A percentile compares a stretch with the other conserved stretches of the same genome.
phyloP scores from a whole-genome alignment of 2,113 vertebrate genomes.

The Erythrolamprus reginae region DNA sequence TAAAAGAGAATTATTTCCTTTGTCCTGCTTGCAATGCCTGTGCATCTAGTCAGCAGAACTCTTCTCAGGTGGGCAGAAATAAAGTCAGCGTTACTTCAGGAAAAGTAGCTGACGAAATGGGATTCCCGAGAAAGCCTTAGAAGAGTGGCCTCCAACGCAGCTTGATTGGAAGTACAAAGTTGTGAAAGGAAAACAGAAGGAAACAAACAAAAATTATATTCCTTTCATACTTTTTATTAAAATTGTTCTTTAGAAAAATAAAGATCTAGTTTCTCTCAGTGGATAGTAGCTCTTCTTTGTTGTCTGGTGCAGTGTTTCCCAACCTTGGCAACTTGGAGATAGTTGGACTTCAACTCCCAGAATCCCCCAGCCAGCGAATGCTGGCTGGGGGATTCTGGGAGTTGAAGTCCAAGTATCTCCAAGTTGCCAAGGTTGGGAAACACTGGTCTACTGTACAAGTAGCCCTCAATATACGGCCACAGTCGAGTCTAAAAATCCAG shows the following conservation, averaged over 20 bases:
- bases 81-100: background rate
- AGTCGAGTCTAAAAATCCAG: too few species aligned
- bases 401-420: too few species aligned
- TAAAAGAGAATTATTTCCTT: background rate
- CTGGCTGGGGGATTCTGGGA: too few species aligned
- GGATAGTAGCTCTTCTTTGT: background rate
- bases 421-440: too few species aligned
- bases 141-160: background rate
- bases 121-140: background rate
- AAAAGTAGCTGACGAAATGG: background rate
- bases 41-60: background rate
- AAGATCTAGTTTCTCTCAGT: background rate
- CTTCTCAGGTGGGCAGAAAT: background rate
- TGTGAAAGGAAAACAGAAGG: background rate
- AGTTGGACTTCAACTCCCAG: too few species aligned
- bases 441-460: too few species aligned
- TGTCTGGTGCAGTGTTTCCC: too few species aligned
- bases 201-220: background rate
- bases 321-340: too few species aligned
- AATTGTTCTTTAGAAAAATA: background rate
- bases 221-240: background rate
- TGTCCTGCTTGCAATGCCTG: background rate
- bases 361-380: too few species aligned
- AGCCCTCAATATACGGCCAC: too few species aligned
- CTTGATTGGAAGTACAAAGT: too few species aligned